Percentiles rank a stretch among this genome's conserved stretches.
Conservation (phyloP, 1,140 invertebrate species). For the Lethrus apterus region DNA sequence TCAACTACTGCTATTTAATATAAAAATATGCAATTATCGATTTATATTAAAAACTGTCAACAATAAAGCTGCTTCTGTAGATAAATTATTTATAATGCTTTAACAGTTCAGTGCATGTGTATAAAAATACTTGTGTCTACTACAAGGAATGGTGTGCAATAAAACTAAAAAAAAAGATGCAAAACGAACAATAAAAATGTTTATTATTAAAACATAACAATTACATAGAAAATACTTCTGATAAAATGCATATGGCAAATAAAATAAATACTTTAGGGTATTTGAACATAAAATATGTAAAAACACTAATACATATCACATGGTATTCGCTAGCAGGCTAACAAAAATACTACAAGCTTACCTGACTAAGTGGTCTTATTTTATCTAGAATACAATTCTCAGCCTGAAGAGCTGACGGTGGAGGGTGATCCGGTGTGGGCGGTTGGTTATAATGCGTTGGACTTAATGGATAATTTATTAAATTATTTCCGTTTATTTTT, state of each 20-base stretch:
- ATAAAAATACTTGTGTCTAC: too few relatives aligned
- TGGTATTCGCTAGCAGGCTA: conserved; percentile 3
- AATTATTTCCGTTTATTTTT: conserved; percentile 35
- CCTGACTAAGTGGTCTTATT: conserved; percentile 83
- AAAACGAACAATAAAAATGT: too few relatives aligned
- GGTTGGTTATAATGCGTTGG: conserved; percentile 87
- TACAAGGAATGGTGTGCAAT: too few relatives aligned
- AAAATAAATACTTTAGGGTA: too few relatives aligned
- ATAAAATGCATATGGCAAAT: too few relatives aligned
- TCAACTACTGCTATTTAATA: too few relatives aligned
- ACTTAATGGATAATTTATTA: conserved; percentile 53
- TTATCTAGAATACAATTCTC: conserved; percentile 83
- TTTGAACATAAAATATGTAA: conserved; percentile 13
- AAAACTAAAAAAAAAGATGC: too few relatives aligned
- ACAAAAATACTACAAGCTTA: conserved; percentile 41
- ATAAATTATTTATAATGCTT: too few relatives aligned
- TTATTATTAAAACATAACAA: conserved; percentile 11
- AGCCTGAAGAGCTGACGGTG: conserved; percentile 84
- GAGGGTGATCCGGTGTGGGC: conserved; percentile 89
- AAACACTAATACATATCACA: conserved; percentile 10
- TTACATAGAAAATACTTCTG: conserved; percentile 9
- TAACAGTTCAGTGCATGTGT: too few relatives aligned
- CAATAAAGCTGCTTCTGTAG: too few relatives aligned
- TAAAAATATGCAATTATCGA: too few relatives aligned
- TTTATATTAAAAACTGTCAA: too few relatives aligned